Conservation (phyloP, 2,888 invertebrate genomes). For the Rambutsinella grinnellia region DNA sequence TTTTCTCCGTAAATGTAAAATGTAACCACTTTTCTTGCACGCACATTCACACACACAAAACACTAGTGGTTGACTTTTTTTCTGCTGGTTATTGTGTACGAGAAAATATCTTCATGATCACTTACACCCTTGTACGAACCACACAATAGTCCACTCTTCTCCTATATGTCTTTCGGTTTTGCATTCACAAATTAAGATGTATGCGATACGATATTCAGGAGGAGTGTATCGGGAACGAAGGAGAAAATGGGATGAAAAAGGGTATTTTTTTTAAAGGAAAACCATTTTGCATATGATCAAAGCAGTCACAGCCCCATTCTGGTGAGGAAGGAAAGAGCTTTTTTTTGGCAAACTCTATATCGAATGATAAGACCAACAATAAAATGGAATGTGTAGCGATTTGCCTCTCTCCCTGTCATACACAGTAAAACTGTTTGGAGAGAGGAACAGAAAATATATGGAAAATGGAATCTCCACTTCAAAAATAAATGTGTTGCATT, state of each 20-base stretch:
- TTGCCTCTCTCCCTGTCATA: not conserved
- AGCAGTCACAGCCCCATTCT: not conserved
- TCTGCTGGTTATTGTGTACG: too few relatives aligned
- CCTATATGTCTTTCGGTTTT: too few relatives aligned
- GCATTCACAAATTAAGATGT: too few relatives aligned
- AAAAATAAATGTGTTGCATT: not conserved
- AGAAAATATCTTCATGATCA: not conserved
- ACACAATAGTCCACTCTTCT: not conserved
- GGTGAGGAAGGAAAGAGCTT: not conserved
- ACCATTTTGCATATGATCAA: not conserved
- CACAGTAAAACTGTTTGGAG: not conserved
- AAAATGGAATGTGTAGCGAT: not conserved
- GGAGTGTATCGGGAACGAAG: not conserved
- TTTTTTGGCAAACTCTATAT: not conserved
- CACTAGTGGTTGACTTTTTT: not conserved
- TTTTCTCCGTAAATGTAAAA: not conserved
- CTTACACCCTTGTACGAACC: not conserved
- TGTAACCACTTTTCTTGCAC: not conserved
- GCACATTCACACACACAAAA: conserved; percentile 14
- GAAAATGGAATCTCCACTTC: not conserved
- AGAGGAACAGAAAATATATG: not conserved
- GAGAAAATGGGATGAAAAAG: not conserved
- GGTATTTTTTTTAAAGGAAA: too few relatives aligned
- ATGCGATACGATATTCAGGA: not conserved
- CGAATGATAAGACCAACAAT: not conserved